phyloP scores from a whole-genome alignment of 2,113 vertebrate genomes.

The Brachyhypopomus gauderio region DNA sequence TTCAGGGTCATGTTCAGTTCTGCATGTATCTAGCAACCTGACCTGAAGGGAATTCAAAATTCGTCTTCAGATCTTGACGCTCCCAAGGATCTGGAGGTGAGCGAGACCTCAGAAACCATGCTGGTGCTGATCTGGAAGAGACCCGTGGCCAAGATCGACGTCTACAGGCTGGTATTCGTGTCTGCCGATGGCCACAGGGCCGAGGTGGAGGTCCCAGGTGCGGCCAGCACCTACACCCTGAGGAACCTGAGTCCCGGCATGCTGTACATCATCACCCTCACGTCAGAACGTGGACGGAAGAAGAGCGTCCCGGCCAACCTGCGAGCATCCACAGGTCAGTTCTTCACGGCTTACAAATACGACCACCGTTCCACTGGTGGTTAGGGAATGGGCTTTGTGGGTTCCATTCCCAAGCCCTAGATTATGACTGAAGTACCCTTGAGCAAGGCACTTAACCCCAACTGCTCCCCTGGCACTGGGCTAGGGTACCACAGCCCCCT shows the following conservation, averaged over 20 bases:
- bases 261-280: constrained; percentile 84
- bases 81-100: constrained; percentile 85
- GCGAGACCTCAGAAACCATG: constrained; percentile 79
- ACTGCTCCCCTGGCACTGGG: no score
- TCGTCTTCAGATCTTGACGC: constrained; percentile 82
- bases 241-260: constrained; percentile 77
- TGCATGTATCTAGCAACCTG: no score
- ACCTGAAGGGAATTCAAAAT: neutral
- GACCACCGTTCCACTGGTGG: neutral
- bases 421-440: no score
- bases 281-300: constrained; percentile 83
- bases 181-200: constrained; percentile 67
- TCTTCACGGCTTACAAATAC: neutral
- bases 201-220: constrained; percentile 76
- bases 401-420: no score
- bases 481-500: no score
- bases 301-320: constrained; percentile 79
- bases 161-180: constrained; percentile 78
- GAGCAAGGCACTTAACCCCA: no score
- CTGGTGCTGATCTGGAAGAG: constrained; percentile 83
- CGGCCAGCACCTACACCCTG: constrained; percentile 76
- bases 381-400: no score
- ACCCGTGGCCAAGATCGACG: constrained; percentile 86
- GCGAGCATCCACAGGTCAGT: constrained; percentile 84
- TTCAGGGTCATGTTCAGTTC: no score